These are phyloP conservation scores for Stictocephala bisonia DNA, from an alignment of 2,888 invertebrate species.

Conservation along the genomic window DNA sequence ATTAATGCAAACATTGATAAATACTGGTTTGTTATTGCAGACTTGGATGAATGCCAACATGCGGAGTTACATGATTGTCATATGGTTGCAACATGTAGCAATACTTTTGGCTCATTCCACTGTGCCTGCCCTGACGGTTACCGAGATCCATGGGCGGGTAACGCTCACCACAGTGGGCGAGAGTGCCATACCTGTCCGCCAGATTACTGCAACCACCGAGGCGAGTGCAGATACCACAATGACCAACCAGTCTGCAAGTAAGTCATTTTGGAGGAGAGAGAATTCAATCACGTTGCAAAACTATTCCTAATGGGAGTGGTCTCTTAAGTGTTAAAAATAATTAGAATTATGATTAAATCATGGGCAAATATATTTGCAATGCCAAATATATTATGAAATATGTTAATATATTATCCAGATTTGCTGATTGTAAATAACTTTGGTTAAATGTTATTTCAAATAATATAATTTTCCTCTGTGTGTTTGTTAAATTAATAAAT, in stretches of 20 bases:
- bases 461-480: no score
- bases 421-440: no score
- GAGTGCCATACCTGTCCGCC: constrained; percentile 82
- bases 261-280: constrained; percentile 61
- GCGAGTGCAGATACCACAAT: constrained; percentile 80
- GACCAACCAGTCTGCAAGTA: constrained; percentile 83
- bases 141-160: constrained; percentile 79
- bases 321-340: no score
- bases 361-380: no score
- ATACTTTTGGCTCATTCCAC: constrained; percentile 86
- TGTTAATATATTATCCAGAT: no score
- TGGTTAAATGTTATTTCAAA: no score
- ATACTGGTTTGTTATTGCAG: constrained; percentile 64
- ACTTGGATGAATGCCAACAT: constrained; percentile 88
- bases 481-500: no score
- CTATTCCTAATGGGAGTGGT: no score
- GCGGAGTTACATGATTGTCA: constrained; percentile 89
- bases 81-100: constrained; percentile 79
- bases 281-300: neutral
- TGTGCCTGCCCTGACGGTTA: constrained; percentile 81
- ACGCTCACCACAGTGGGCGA: constrained; percentile 76
- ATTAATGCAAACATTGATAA: neutral
- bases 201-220: constrained; percentile 84
- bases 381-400: no score
- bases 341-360: no score